phyloP scores from a whole-genome alignment of 1,140 invertebrate species.

The Drosophila yakuba region DNA sequence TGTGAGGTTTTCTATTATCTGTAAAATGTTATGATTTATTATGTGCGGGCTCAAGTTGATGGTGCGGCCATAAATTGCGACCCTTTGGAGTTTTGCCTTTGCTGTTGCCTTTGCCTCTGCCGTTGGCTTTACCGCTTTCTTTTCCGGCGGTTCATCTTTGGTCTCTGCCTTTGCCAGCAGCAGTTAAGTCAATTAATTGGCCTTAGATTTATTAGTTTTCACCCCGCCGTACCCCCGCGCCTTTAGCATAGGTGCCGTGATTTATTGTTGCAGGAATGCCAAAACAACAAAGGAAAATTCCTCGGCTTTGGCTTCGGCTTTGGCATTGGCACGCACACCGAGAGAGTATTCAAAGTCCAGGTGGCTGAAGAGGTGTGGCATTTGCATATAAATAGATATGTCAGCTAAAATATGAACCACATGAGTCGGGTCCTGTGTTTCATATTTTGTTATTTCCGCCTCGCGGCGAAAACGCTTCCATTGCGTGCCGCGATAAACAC shows the following conservation, averaged over 20 bases:
- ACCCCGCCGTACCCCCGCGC: background rate
- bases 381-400: slow-evolving; percentile 82
- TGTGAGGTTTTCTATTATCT: slow-evolving; percentile 77
- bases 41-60: slow-evolving; percentile 77
- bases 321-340: slow-evolving; percentile 53
- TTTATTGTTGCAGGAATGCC: slow-evolving; percentile 66
- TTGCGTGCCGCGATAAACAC: slow-evolving; percentile 35
- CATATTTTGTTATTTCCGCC: slow-evolving; percentile 27
- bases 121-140: slow-evolving; percentile 8
- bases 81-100: slow-evolving; percentile 44
- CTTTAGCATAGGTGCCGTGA: slow-evolving; percentile 55
- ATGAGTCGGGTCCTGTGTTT: slow-evolving; percentile 18
- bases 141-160: slow-evolving; percentile 9
- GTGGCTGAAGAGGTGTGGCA: slow-evolving; percentile 47
- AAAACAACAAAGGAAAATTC: slow-evolving; percentile 40
- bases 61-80: slow-evolving; percentile 69
- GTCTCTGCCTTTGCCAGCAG: slow-evolving; percentile 51
- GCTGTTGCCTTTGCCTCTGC: slow-evolving; percentile 20
- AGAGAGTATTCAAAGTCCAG: slow-evolving; percentile 25
- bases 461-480: slow-evolving; percentile 25
- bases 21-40: slow-evolving; percentile 80
- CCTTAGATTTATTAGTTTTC: slow-evolving; percentile 80
- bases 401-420: slow-evolving; percentile 69
- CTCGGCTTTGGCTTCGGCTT: slow-evolving; percentile 34
- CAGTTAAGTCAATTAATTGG: slow-evolving; percentile 82